Base-by-base conservation (phyloP, 1,140 invertebrate genomes). In the Aphidius ervi region DNA sequence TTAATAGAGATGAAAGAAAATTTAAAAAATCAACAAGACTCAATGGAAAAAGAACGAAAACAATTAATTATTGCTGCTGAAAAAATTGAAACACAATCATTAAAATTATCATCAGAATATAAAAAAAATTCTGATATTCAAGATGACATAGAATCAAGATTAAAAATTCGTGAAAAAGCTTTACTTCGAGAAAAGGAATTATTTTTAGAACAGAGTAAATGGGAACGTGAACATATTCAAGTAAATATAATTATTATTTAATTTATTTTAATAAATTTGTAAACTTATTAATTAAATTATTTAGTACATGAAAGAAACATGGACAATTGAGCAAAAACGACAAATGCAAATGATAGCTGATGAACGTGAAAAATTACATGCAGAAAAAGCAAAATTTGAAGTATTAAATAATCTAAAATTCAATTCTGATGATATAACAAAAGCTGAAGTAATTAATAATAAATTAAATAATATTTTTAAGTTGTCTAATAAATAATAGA, bases 221-320 rank as follows among this genome's bases (percentile, higher is more conserved):
- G 72, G 74, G 77, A 78, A 59, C 68, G 68, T 16, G 62, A 73
- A 58, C 68, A 75, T 65, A 63, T 76, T 49, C 69, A 77, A 63
- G 75, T 76, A 63, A 46, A 56, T 46, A 45, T 46, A 46, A 40
- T 60, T 52, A 39, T 20, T 56, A 46, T 50, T 47, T 58, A 56
- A 6, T 59, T 16, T 56, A 16, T 42, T 16, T 2, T 23, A 41
- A 43, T 54, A 9, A n/a, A 40, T 10, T 23, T 8, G 37, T 48
- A n/a, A 31, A 31, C 9, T 23, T 16, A 10, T 23, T 23, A 46
- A 5, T 48, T 9, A 31, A 6, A 48, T 42, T 54, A 55, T 48
- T 9, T 42, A 78, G 75, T 42, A 54, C 20, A 65, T 73, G 46
- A 77, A 72, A 63, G 76, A 78, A 60, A 59, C 69, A 39, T 77